Base-by-base conservation (phyloP, 2,797 vertebrate genomes). In the Apogon talboti region DNA sequence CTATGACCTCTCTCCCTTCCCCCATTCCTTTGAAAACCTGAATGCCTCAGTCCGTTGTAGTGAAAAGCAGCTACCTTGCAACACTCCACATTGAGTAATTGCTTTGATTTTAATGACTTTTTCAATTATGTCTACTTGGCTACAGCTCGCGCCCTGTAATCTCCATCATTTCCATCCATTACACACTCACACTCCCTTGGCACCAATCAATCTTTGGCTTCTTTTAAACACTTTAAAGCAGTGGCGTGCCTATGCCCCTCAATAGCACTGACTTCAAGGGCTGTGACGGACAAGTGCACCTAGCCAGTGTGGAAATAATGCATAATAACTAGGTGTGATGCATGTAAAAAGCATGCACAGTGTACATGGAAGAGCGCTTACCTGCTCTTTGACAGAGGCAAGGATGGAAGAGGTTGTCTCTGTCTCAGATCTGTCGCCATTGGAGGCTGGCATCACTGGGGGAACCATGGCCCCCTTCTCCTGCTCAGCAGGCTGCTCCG, bases 371-470 rank as follows among this genome's bases (percentile, higher is more conserved):
- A 28, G 43, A 47, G 15, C 35, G 65, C 84, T 21, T 96, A 99
- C 98, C 96, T 99, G 97, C 87, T 99, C 97, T 92, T 99, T 99
- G 78, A 99, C 98, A 0, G 98, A 99, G 18, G 98, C 98, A 0
- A 99, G 93, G 85, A 99, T 99, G 81, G 97, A 96, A 11, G 97
- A 99, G 55, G 97, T 97, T 43, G 96, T 97, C 92, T 98, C 97
- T 0, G 96, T 93, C 87, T 98, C 97, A 1, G 96, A 95, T 83
- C 96, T 94, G 72, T 98, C 96, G 0, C 96, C 96, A 6, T 98
- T 99, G 83, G 97, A 96, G 62, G 96, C 89, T 71, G 94, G 95
- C 84, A 98, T 88, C 73, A 95, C 95, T 2, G 97, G 96, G 84
- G 95, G 95, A 53, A 98, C 93, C 90, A 95, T 95, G 89, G 93